These are phyloP conservation scores for Liparis tanakae DNA, from an alignment of 2,797 vertebrate genomes.

Conservation along the genomic window DNA sequence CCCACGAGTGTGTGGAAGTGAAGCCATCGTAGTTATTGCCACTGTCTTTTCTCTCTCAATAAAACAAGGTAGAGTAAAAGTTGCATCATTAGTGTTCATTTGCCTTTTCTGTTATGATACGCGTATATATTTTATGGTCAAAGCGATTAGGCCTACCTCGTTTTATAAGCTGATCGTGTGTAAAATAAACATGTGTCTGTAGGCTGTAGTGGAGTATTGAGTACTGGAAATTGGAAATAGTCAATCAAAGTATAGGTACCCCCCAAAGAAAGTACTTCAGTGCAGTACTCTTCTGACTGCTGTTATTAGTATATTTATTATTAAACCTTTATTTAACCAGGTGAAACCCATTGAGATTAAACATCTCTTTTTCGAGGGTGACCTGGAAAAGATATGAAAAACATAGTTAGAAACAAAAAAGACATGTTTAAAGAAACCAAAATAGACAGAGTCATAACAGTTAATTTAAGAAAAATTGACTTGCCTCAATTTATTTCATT, in stretches of 20 bases:
- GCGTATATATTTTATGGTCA: neutral
- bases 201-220: neutral
- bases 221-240: neutral
- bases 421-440: too few species aligned
- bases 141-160: neutral
- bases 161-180: neutral
- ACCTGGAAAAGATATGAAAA: too few species aligned
- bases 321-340: too few species aligned
- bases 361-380: too few species aligned
- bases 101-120: neutral
- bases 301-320: neutral
- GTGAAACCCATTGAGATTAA: too few species aligned
- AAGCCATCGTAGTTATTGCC: constrained; percentile 35
- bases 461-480: too few species aligned
- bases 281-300: neutral
- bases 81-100: neutral
- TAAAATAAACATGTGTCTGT: neutral
- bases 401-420: too few species aligned
- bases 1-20: constrained; percentile 27
- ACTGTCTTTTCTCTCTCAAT: constrained; percentile 69
- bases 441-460: too few species aligned
- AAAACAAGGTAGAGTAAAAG: constrained; percentile 59
- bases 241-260: neutral
- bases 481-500: too few species aligned
- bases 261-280: neutral